Percentiles rank a stretch among this genome's conserved stretches.
These are phyloP conservation scores for Spongilla lacustris DNA, from an alignment of 37 sponge, comb jelly and placozoan species.

Conservation along the genomic window DNA sequence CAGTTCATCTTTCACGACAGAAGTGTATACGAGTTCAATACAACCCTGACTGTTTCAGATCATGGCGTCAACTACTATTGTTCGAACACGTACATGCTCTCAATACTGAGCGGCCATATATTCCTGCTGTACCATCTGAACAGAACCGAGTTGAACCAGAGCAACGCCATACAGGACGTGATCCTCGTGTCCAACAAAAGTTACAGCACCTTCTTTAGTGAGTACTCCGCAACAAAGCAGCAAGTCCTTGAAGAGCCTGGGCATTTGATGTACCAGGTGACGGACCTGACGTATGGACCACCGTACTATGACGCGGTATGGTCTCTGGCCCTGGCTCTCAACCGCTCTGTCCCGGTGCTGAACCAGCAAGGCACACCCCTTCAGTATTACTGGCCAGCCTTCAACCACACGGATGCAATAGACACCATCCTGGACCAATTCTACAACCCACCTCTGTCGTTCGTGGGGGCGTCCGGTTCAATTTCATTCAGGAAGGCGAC, in stretches of 20 bases:
- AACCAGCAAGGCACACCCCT: not conserved
- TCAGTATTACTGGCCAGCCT: not conserved
- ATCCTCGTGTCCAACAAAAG: not conserved
- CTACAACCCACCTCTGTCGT: not conserved
- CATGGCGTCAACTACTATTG: not conserved
- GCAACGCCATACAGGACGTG: not conserved
- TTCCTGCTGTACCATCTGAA: conserved; percentile 9
- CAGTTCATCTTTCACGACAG: conserved; percentile 53
- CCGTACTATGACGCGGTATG: conserved; percentile 43
- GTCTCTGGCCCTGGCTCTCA: conserved; percentile 35
- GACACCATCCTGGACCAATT: not conserved
- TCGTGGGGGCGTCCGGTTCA: not conserved
- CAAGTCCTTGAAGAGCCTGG: not conserved
- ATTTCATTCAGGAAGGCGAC: not conserved
- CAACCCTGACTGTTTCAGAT: not conserved
- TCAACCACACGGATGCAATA: not conserved
- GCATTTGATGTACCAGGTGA: not conserved
- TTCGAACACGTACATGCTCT: not conserved
- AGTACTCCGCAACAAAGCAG: not conserved
- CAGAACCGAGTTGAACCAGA: not conserved
- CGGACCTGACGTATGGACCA: not conserved
- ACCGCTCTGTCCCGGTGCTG: not conserved
- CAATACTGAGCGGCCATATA: conserved; percentile 16
- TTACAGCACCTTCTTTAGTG: not conserved
- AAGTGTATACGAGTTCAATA: not conserved